Percentiles rank a stretch among this genome's conserved stretches.
Evolutionary conservation across 2,888 invertebrate genomes (phyloP).

Genomic region (Drosophila siamana): DNA sequence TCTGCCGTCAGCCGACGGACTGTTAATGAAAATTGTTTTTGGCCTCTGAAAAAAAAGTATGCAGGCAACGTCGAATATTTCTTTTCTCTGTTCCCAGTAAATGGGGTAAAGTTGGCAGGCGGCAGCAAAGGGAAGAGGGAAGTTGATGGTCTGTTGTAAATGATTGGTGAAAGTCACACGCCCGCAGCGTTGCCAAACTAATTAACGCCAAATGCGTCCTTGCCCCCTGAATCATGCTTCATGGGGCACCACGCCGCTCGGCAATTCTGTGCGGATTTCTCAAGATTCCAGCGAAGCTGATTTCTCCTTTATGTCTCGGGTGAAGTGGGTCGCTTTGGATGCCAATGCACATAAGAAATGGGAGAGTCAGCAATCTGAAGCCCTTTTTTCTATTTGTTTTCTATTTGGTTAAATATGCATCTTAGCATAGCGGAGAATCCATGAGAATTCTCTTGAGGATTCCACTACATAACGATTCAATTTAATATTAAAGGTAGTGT

Average conservation of each 20-base stretch:
- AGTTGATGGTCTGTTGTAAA: constrained; percentile 55
- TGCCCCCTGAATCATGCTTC: constrained; percentile 30
- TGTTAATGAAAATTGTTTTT: constrained; percentile 76
- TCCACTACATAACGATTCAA: background rate
- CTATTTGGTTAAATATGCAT: background rate
- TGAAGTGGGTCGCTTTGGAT: constrained; percentile 1
- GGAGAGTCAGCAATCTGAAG: background rate
- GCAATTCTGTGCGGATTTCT: constrained; percentile 23
- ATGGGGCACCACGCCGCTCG: too few species aligned
- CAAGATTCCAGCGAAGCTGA: constrained; percentile 1
- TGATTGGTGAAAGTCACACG: constrained; percentile 70
- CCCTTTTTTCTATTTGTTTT: background rate
- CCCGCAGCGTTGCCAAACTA: constrained; percentile 76
- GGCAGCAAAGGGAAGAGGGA: background rate
- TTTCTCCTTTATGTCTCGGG: constrained; percentile 1
- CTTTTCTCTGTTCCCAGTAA: background rate
- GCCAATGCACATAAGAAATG: background rate
- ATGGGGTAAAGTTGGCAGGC: background rate
- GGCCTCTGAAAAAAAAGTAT: constrained; percentile 34
- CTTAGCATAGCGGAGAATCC: background rate
- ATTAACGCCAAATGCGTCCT: constrained; percentile 73
- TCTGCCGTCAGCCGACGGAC: constrained; percentile 64
- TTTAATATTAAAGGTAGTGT: too few species aligned
- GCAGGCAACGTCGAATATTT: constrained; percentile 31
- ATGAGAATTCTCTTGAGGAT: background rate